Percentiles rank a stretch among this genome's conserved stretches.
Evolutionary conservation across 2,113 vertebrate species (phyloP).

Genomic region (Chionomys nivalis): DNA sequence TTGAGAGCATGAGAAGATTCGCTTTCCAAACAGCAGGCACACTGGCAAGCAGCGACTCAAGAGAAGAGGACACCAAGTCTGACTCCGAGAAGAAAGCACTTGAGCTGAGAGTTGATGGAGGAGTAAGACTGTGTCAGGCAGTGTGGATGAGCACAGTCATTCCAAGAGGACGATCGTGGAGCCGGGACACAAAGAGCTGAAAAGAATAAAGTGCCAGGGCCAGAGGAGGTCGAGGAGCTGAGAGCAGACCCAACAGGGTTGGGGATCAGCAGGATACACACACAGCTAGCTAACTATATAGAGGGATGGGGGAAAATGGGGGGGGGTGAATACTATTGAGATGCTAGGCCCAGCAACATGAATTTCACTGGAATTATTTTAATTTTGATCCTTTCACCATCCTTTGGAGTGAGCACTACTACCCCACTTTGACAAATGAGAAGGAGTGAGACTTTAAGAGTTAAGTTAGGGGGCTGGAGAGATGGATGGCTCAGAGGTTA

Average conservation of each 20-base stretch:
- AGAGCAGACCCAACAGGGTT: background rate
- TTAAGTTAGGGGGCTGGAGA: too few species aligned
- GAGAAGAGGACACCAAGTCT: background rate
- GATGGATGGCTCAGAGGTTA: too few species aligned
- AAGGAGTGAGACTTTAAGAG: background rate
- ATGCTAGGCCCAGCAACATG: background rate
- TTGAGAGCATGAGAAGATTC: background rate
- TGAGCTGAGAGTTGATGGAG: background rate
- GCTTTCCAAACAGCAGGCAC: background rate
- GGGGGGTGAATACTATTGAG: background rate
- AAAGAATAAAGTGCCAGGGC: background rate
- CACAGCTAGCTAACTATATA: background rate
- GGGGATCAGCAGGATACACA: fast-evolving
- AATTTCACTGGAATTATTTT: background rate
- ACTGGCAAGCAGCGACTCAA: background rate
- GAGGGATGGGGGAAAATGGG: background rate
- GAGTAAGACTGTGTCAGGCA: background rate
- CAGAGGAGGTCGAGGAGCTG: background rate
- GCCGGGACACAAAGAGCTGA: background rate
- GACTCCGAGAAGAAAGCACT: background rate
- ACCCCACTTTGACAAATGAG: background rate
- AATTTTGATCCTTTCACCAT: background rate
- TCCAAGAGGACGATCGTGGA: background rate
- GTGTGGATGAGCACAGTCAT: background rate
- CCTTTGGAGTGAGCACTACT: background rate